Base-by-base conservation (phyloP, 1,140 invertebrate species). In the Caenorhabditis briggsae region DNA sequence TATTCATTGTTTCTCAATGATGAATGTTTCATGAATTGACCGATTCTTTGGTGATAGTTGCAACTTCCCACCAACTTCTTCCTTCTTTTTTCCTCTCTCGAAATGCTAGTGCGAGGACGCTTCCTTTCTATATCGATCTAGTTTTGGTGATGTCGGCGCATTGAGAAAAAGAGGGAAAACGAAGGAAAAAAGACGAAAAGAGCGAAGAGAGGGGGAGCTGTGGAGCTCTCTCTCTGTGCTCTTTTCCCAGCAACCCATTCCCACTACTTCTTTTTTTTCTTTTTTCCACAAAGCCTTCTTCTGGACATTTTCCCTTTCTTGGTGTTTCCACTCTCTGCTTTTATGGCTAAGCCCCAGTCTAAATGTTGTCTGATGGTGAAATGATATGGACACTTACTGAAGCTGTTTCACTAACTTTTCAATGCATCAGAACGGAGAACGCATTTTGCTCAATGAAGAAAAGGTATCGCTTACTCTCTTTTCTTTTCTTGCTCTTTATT, bases 121-220 rank as follows among this genome's bases (percentile, higher is more conserved):
- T 33, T 33, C 46, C n/a, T 46, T 78, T 78, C 70, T 78, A 53
- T 78, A 78, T 78, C 70, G 70, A 78, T 78, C 70, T n/a, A n/a
- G 70, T 78, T 78, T 78, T 50, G 70, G 70, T 33, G 70, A 53
- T 41, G 46, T 20, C 70, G 46, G 50, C 41, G 65, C 46, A 74
- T 46, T 53, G 70, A 78, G 70, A 50, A 78, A 78, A 53, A 78
- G 43, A 78, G 70, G 33, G 14, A 78, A 78, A 78, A 78, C 46
- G 70, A 78, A 78, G 70, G 70, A 78, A 78, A 50, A n/a, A 46
- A 78, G 70, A 46, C 82, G 58, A 83, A 33, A 83, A 59, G 82
- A 83, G 82, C 20, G 33, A 12, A n/a, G 16, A 16, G 43, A 83
- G 25, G 41, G 82, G 55, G 82, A 61, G 82, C 25, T 43, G 58